Conservation (phyloP, 1,140 invertebrate species). For the Drosophila jambulina region DNA sequence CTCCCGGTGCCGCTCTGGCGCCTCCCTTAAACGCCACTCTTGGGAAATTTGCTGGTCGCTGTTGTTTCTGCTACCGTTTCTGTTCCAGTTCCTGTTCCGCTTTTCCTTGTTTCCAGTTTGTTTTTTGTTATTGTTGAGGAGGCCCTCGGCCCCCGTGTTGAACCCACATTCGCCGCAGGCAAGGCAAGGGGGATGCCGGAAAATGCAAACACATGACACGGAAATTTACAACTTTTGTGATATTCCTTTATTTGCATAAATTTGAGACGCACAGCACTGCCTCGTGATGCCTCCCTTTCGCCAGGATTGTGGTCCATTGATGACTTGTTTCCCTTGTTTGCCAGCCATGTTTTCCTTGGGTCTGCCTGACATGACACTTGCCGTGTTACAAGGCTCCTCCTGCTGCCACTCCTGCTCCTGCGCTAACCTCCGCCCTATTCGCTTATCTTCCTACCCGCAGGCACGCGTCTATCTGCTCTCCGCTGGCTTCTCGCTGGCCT, state of each 20-base stretch:
- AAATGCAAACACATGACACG: conserved; percentile 67
- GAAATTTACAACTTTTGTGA: conserved; percentile 75
- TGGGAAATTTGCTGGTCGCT: conserved; percentile 69
- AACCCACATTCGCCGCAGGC: conserved; percentile 10
- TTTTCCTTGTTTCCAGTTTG: conserved; percentile 29
- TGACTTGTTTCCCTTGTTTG: conserved; percentile 59
- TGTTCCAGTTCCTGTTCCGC: conserved; percentile 28
- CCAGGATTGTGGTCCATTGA: conserved; percentile 54
- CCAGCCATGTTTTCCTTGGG: conserved; percentile 14
- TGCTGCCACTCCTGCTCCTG: not conserved
- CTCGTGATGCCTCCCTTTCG: not conserved
- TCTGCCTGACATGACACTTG: conserved; percentile 33
- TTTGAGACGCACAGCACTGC: conserved; percentile 35
- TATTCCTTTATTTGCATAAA: conserved; percentile 81
- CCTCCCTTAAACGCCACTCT: conserved; percentile 57
- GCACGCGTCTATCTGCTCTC: conserved; percentile 94
- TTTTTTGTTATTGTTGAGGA: conserved; percentile 32
- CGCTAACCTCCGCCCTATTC: not conserved
- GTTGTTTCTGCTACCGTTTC: conserved; percentile 33
- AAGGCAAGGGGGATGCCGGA: not conserved
- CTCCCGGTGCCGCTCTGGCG: not conserved
- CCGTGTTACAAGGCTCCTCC: conserved; percentile 8
- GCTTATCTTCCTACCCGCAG: conserved; percentile 85
- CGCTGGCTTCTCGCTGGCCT: conserved; percentile 93
- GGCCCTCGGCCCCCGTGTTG: conserved; percentile 5